phyloP scores from a whole-genome alignment of 1,140 invertebrate genomes.

The Lamellibrachia luymesi region DNA sequence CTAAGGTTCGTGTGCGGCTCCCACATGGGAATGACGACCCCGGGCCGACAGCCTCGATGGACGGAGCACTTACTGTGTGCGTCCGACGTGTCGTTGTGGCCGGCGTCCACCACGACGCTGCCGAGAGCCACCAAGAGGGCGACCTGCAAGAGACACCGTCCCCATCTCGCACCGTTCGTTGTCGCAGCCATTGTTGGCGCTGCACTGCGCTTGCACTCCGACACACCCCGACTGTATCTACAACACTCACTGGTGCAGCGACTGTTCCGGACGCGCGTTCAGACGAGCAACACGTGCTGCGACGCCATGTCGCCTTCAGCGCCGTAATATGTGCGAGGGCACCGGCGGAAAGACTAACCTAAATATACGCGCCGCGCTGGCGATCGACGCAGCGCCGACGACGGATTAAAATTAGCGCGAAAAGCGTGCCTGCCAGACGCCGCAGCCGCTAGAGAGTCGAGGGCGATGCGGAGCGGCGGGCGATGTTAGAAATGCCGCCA shows the following conservation, averaged over 20 bases:
- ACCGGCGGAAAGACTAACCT: not conserved
- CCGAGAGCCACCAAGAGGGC: not conserved
- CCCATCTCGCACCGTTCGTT: not conserved
- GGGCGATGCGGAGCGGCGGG: not conserved
- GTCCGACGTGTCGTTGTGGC: not conserved
- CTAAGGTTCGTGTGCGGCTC: conserved; percentile 70
- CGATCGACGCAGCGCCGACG: not conserved
- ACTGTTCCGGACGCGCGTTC: not conserved
- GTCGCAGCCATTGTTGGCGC: not conserved
- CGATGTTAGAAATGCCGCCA: not conserved
- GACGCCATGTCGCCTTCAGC: too few species aligned
- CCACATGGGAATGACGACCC: conserved; percentile 55
- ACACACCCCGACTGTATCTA: not conserved
- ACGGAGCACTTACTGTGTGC: not conserved
- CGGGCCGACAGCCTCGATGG: conserved; percentile 40
- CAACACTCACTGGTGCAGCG: not conserved
- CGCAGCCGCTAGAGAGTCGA: not conserved
- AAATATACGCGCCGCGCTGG: not conserved
- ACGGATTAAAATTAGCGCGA: conserved; percentile 4
- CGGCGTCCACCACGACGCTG: not conserved
- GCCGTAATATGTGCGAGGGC: not conserved
- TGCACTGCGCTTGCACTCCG: too few species aligned
- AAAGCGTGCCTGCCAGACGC: not conserved
- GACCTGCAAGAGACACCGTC: not conserved
- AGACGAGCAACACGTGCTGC: not conserved